A percentile compares a stretch with the other conserved stretches of the same genome.
phyloP scores from a whole-genome alignment of 2,888 invertebrate genomes.

The Trachelus troglodyta region DNA sequence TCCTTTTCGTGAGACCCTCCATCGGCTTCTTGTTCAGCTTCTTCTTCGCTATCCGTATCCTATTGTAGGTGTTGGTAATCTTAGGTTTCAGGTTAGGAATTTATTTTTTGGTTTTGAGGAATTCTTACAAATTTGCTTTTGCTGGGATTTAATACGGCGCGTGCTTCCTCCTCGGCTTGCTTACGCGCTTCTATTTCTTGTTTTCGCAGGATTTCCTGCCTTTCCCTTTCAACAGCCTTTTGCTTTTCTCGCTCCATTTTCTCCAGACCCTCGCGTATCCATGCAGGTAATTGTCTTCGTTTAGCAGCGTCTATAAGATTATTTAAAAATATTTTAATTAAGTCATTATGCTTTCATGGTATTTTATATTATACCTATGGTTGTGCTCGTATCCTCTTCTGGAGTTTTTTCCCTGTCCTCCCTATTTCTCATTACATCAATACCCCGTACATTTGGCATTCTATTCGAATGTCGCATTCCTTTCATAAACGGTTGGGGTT shows the following conservation, averaged over 20 bases:
- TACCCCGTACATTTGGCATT: conserved; percentile 49
- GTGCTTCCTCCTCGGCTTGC: conserved; percentile 69
- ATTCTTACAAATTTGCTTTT: conserved; percentile 72
- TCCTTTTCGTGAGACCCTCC: conserved; percentile 38
- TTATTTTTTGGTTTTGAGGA: neutral
- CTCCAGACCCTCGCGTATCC: conserved; percentile 97
- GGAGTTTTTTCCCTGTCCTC: conserved; percentile 62
- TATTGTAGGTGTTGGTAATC: conserved; percentile 25
- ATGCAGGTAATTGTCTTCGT: conserved; percentile 91
- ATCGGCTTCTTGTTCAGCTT: conserved; percentile 55
- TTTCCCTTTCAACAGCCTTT: conserved; percentile 84
- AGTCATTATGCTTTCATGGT: neutral
- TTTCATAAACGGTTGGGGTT: conserved; percentile 58
- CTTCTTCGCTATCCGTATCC: conserved; percentile 67
- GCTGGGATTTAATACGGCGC: conserved; percentile 64
- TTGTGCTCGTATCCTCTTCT: conserved; percentile 58
- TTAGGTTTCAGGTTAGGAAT: neutral
- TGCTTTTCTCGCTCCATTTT: conserved; percentile 97
- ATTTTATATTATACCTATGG: conserved; percentile 47
- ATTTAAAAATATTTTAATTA: neutral
- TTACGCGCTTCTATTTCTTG: conserved; percentile 70
- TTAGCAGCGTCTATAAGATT: conserved; percentile 80
- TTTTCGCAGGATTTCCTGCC: conserved; percentile 75
- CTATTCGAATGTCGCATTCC: conserved; percentile 51
- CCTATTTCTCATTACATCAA: conserved; percentile 51